Percentiles rank a stretch among this genome's conserved stretches.
Conservation (phyloP, 2,888 invertebrate genomes). For the Eupeodes luniger region DNA sequence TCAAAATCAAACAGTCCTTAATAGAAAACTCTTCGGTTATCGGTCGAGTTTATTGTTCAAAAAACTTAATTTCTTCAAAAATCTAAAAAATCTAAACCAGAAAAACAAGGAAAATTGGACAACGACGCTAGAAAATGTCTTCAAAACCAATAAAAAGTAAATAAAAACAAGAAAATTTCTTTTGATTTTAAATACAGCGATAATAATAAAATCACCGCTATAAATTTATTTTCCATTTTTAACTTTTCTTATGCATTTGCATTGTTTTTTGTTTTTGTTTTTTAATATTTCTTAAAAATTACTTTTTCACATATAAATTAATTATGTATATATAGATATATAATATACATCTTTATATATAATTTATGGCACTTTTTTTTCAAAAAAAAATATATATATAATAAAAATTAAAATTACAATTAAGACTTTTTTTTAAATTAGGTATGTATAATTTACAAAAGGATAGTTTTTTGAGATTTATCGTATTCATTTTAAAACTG, state of each 20-base stretch:
- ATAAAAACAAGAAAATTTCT: slow-evolving; percentile 34
- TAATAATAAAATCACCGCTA: slow-evolving; percentile 53
- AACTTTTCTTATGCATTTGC: slow-evolving; percentile 31
- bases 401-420: slow-evolving; percentile 50
- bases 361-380: slow-evolving; percentile 74
- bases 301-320: slow-evolving; percentile 69
- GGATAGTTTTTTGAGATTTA: slow-evolving; percentile 52
- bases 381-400: slow-evolving; percentile 37
- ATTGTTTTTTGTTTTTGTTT: slow-evolving; percentile 26
- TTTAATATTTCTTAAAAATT: slow-evolving; percentile 37
- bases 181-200: slow-evolving; percentile 56
- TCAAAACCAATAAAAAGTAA: neutral
- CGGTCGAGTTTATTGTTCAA: too few relatives aligned
- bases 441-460: slow-evolving; percentile 29
- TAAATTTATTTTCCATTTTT: slow-evolving; percentile 46
- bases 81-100: too few relatives aligned
- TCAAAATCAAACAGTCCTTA: too few relatives aligned
- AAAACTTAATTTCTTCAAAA: too few relatives aligned
- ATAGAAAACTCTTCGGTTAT: too few relatives aligned
- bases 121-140: neutral
- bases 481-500: slow-evolving; percentile 69
- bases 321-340: slow-evolving; percentile 63
- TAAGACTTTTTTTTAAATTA: slow-evolving; percentile 35
- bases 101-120: too few relatives aligned
- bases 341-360: slow-evolving; percentile 52